These are phyloP conservation scores for Sebastes alutus DNA, from an alignment of 2,797 vertebrate genomes.

Conservation along the genomic window DNA sequence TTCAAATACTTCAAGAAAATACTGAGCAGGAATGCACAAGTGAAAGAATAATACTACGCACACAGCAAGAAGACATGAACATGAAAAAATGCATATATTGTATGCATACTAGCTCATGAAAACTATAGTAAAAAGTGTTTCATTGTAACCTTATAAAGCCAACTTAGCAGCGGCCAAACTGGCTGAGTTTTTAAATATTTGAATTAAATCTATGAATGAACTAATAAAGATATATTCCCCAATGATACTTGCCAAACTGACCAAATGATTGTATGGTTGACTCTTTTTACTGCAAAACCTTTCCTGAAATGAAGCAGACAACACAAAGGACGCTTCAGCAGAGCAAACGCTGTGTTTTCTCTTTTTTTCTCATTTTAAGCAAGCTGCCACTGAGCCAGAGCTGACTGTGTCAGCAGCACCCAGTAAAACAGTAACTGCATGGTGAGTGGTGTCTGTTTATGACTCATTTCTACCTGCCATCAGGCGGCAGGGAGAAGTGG, in stretches of 20 bases:
- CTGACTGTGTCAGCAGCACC: slow-evolving; percentile 73
- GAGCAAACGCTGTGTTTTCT: slow-evolving; percentile 24
- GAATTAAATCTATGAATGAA: slow-evolving; percentile 35
- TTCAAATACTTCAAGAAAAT: neutral
- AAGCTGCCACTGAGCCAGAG: slow-evolving; percentile 54
- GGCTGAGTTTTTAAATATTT: slow-evolving; percentile 12
- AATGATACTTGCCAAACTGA: slow-evolving; percentile 26
- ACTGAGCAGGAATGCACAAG: neutral
- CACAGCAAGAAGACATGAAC: neutral
- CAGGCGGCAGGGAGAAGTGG: slow-evolving; percentile 59
- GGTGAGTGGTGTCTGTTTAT: slow-evolving; percentile 77
- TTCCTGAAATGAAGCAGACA: slow-evolving; percentile 29
- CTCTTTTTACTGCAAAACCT: slow-evolving; percentile 10
- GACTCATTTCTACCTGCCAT: slow-evolving; percentile 83
- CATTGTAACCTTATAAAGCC: slow-evolving; percentile 31
- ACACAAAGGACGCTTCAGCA: slow-evolving; percentile 41
- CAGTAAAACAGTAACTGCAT: slow-evolving; percentile 74
- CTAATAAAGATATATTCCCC: slow-evolving; percentile 27
- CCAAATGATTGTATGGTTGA: slow-evolving; percentile 9
- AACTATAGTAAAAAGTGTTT: slow-evolving; percentile 11
- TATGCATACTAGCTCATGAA: neutral
- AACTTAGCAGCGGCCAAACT: slow-evolving; percentile 21
- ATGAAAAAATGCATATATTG: neutral
- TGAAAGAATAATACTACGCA: neutral
- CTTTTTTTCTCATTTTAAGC: slow-evolving; percentile 42